phyloP scores from a whole-genome alignment of 1,140 invertebrate genomes.

The Papilio xuthus region DNA sequence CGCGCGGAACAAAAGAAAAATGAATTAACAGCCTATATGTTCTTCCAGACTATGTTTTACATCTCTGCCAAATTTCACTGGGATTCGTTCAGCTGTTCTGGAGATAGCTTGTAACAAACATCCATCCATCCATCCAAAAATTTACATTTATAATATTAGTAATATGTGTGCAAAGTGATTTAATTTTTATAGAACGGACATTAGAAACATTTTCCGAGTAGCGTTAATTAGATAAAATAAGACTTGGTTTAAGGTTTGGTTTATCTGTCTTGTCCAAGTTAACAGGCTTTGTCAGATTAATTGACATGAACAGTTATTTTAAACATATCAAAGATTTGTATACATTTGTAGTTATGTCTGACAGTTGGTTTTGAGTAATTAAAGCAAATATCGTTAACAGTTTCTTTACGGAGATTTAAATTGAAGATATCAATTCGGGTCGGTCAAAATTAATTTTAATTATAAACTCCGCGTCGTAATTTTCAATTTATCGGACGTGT shows the following conservation, averaged over 20 bases:
- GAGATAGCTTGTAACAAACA: too few relatives aligned
- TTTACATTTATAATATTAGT: too few relatives aligned
- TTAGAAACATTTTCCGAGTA: too few relatives aligned
- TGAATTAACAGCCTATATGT: too few relatives aligned
- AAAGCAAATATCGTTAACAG: constrained; percentile 10
- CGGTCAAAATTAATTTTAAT: constrained; percentile 34
- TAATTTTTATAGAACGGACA: too few relatives aligned
- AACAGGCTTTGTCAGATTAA: not conserved
- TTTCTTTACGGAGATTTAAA: constrained; percentile 8
- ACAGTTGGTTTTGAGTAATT: not conserved
- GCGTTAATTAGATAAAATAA: too few relatives aligned
- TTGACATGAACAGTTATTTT: not conserved
- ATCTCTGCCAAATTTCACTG: too few relatives aligned
- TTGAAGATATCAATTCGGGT: constrained; percentile 30
- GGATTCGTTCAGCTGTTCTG: too few relatives aligned
- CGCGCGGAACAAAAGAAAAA: too few relatives aligned
- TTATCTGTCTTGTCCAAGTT: not conserved
- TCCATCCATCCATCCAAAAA: too few relatives aligned
- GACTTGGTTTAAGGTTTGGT: too few relatives aligned
- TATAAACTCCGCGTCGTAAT: constrained; percentile 20
- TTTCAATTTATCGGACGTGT: constrained; percentile 34
- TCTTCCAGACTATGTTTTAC: too few relatives aligned
- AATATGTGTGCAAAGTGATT: not conserved
- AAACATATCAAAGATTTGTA: not conserved
- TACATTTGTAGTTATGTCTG: not conserved